Evolutionary conservation across 1,140 invertebrate species (phyloP).

Genomic region (Drosophila kikkawai): DNA sequence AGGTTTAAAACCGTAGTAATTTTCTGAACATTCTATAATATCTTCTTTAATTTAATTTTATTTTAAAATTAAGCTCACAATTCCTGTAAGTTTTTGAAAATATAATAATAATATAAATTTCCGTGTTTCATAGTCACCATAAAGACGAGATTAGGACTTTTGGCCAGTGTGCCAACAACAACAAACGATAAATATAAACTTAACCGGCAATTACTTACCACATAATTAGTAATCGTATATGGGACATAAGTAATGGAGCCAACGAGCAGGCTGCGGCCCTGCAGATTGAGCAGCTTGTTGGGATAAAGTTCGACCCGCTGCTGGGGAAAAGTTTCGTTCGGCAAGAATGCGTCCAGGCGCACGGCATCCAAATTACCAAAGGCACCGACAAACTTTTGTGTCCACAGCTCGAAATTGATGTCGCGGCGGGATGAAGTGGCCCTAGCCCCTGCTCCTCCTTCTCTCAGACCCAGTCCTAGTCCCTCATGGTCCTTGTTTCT

Average conservation of each 20-base stretch:
- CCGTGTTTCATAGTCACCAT: neutral
- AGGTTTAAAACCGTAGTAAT: too few relatives aligned
- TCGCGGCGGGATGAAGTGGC: slow-evolving; percentile 61
- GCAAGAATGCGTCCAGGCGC: slow-evolving; percentile 76
- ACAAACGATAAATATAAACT: slow-evolving; percentile 81
- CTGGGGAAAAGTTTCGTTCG: slow-evolving; percentile 77
- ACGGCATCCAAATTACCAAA: slow-evolving; percentile 81
- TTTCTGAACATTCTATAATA: too few relatives aligned
- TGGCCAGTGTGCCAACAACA: slow-evolving; percentile 28
- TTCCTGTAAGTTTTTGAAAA: neutral
- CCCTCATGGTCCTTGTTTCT: slow-evolving; percentile 17
- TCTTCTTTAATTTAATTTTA: too few relatives aligned
- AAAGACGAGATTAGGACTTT: neutral
- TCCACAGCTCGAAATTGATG: slow-evolving; percentile 84
- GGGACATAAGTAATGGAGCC: slow-evolving; percentile 82
- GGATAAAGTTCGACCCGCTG: slow-evolving; percentile 79
- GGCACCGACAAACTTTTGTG: slow-evolving; percentile 84
- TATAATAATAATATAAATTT: neutral
- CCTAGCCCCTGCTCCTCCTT: slow-evolving; percentile 8
- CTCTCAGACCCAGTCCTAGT: neutral
- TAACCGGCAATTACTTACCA: slow-evolving; percentile 84
- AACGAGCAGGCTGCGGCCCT: slow-evolving; percentile 65
- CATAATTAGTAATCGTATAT: slow-evolving; percentile 84
- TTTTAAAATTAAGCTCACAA: too few relatives aligned
- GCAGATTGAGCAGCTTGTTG: slow-evolving; percentile 81